These are phyloP conservation scores for Brachylomia viminalis DNA, from an alignment of 2,888 invertebrate genomes.

Conservation along the genomic window DNA sequence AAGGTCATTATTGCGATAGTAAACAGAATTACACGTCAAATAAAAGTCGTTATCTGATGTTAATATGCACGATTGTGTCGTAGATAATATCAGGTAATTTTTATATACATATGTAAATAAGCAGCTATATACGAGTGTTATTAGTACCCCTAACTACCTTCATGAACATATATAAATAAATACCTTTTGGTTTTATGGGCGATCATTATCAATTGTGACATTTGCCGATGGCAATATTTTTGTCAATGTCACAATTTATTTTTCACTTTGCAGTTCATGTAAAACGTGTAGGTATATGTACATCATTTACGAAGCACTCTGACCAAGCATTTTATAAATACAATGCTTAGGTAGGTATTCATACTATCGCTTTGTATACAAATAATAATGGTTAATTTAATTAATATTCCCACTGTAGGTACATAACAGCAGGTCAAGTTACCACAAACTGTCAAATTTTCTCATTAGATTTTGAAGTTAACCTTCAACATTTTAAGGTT, in stretches of 20 bases:
- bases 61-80: constrained; percentile 54
- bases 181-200: constrained; percentile 39
- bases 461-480: too few relatives aligned
- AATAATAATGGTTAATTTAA: constrained; percentile 16
- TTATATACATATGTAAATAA: constrained; percentile 40
- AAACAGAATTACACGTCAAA: constrained; percentile 54
- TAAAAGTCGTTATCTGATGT: constrained; percentile 60
- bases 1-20: constrained; percentile 55
- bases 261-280: constrained; percentile 4
- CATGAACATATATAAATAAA: constrained; percentile 40
- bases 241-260: constrained; percentile 15
- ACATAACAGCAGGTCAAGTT: too few relatives aligned
- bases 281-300: background rate
- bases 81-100: constrained; percentile 58
- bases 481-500: too few relatives aligned
- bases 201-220: constrained; percentile 45
- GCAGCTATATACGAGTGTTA: constrained; percentile 6
- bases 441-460: too few relatives aligned
- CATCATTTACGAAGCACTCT: constrained; percentile 2
- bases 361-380: background rate
- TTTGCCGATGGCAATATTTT: constrained; percentile 46
- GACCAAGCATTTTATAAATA: constrained; percentile 5
- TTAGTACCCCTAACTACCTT: constrained; percentile 29
- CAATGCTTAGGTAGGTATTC: background rate
- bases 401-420: constrained; percentile 16